A percentile compares a stretch with the other conserved stretches of the same genome.
phyloP scores from a whole-genome alignment of 2,888 invertebrate genomes.

The Allolobophora icterica region DNA sequence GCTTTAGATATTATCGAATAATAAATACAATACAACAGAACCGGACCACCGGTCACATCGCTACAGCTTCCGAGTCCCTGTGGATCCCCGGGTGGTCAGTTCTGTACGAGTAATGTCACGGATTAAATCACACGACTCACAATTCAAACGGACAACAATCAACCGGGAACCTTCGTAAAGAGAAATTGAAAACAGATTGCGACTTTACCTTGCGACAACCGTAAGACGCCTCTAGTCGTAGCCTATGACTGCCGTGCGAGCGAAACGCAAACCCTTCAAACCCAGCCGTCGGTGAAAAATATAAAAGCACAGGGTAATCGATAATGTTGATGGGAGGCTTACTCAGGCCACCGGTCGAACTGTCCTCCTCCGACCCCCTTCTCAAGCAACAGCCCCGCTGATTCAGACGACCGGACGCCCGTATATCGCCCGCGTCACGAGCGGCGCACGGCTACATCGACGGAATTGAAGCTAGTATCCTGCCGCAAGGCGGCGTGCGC shows the following conservation, averaged over 20 bases:
- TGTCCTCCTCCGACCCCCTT: not conserved
- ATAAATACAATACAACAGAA: too few relatives aligned
- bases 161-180: not conserved
- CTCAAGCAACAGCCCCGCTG: not conserved
- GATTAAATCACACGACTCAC: not conserved
- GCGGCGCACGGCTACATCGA: not conserved
- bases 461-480: too few relatives aligned
- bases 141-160: not conserved
- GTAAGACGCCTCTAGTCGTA: too few relatives aligned
- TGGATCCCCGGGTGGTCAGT: not conserved
- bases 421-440: not conserved
- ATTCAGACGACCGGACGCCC: not conserved
- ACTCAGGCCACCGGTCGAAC: not conserved
- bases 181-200: not conserved
- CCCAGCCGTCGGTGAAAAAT: not conserved
- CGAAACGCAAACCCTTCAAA: not conserved
- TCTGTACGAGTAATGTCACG: not conserved
- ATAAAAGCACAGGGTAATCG: not conserved
- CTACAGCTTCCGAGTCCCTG: too few relatives aligned
- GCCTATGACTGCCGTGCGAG: not conserved
- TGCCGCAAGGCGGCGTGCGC: not conserved
- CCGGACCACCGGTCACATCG: too few relatives aligned
- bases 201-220: not conserved
- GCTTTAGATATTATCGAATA: too few relatives aligned
- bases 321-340: not conserved